Evolutionary conservation across 2,797 vertebrate species (phyloP), one percentile per base, ranked within the genome.

Genomic region (Poeciliopsis turneri): DNA sequence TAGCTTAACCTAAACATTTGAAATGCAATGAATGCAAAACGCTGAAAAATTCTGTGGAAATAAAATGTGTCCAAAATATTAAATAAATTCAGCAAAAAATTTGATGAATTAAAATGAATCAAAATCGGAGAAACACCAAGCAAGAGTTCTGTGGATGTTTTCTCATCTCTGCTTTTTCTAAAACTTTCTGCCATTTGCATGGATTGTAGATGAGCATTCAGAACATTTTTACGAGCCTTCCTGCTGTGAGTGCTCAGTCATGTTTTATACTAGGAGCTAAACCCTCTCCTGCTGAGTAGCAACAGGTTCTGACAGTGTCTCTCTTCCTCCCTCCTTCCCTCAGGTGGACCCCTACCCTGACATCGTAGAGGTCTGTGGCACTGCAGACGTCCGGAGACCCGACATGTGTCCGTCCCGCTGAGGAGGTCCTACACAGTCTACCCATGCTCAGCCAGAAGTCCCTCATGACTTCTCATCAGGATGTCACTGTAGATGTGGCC

Each of bases 271-370:
- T 25, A 10, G 51, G 51, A 53, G 1, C 11, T 57, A 3, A 12
- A 30, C n/a, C 57, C 28, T 59, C 5, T 30, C 13, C 28, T 59
- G 57, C 57, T 30, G 9, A 15, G 28, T 16, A 16, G 57, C 57
- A 59, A 59, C 57, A 28, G n/a, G 55, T 1, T 59, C 18, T 49
- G 7, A 55, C 25, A n/a, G 2, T 18, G 41, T 39, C 30, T 33
- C 25, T 13, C 11, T 0, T 68, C 12, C 70, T 51, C 11, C 70
- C 64, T 3, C n/a, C 20, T n/a, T 36, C 0, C 45, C 47, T 9
- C 88, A 99, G 97, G 95, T 98, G 70, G 98, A 99, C 91, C 98
- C 97, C 10, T 97, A 97, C 90, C 97, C 98, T 6, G 97, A 97
- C 87, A 94, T 96, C 2, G 96, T 95, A 90, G 96, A 96, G 59